These are phyloP conservation scores for Euthynnus affinis DNA, from an alignment of 2,797 vertebrate genomes.

Conservation along the genomic window DNA sequence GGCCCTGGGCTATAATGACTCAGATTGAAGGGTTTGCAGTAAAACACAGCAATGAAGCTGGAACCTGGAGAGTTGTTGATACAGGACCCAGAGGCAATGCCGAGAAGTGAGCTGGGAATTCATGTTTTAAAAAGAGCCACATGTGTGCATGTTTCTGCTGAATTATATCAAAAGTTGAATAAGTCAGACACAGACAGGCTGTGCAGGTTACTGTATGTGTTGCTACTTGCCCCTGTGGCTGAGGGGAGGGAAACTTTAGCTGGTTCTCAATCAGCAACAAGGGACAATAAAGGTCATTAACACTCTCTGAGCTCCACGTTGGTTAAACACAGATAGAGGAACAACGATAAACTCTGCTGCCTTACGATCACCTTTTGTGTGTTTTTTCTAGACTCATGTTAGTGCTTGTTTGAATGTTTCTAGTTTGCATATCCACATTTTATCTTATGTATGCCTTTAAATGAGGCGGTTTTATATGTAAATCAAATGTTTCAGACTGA, in stretches of 20 bases:
- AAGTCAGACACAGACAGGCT: constrained; percentile 27
- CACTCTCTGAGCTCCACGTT: constrained; percentile 70
- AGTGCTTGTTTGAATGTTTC: constrained; percentile 15
- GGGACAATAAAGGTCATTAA: constrained; percentile 76
- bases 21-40: constrained; percentile 78
- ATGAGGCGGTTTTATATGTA: background rate
- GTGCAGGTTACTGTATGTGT: constrained; percentile 67
- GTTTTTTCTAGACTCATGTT: background rate
- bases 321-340: constrained; percentile 58
- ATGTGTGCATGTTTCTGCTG: constrained; percentile 38
- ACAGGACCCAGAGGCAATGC: constrained; percentile 39
- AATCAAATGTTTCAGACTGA: background rate
- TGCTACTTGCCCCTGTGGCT: constrained; percentile 72
- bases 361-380: background rate
- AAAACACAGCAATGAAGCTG: constrained; percentile 64
- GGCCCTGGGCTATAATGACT: constrained; percentile 82
- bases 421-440: background rate
- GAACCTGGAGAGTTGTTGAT: constrained; percentile 64
- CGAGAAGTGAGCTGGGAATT: constrained; percentile 40
- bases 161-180: constrained; percentile 40
- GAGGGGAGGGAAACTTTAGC: constrained; percentile 70
- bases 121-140: constrained; percentile 42
- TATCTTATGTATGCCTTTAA: background rate
- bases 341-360: constrained; percentile 16
- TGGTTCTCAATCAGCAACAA: constrained; percentile 71